Base-by-base conservation (phyloP, 2,888 invertebrate species). In the Oscheius sp. region DNA sequence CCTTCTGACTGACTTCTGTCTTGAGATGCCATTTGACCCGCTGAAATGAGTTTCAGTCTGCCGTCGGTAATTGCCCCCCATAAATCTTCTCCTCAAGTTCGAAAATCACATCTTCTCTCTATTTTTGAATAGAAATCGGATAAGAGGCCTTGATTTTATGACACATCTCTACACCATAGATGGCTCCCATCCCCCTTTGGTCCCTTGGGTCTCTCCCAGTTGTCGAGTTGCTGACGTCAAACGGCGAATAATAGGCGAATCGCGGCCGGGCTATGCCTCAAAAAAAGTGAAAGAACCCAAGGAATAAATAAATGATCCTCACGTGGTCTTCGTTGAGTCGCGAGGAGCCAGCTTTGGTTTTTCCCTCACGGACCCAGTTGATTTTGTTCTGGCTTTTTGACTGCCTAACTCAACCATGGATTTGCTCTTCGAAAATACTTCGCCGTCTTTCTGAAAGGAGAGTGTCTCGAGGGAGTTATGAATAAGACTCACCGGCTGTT, bases 1-100 rank as follows among this genome's bases (percentile, higher is more conserved):
- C 36, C 74, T 59, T 51, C 70, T 66, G 30, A 80, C 72, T 6
- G 80, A 80, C 47, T 78, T 80, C 24, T 64, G 59, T n/a, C 77
- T 61, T 9, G 73, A 63, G 22, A 74, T 26, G 12, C 59, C 66
- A 12, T 68, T 54, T n/a, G 56, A 65, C 20, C 44, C 28, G 28
- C 56, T 65, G 54, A 54, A 51, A 54, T 14, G 6, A 22, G 24
- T 38, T 24, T 22, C 22, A n/a, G 12, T 26, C 44, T 26, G 38
- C 4, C 59, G 50, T 30, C 26, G 17, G 50, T 50, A 26, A 50
- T 30, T 50, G 24, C 28, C 28, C 28, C 50, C 30, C 26, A n/a
- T n/a, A n/a, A n/a, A n/a, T n/a, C n/a, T n/a, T n/a, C n/a, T n/a
- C n/a, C n/a, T n/a, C n/a, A n/a, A 14, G 41, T 17, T 12, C 12